Evolutionary conservation across 1,140 invertebrate species (phyloP).

Genomic region (Hirudo medicinalis): DNA sequence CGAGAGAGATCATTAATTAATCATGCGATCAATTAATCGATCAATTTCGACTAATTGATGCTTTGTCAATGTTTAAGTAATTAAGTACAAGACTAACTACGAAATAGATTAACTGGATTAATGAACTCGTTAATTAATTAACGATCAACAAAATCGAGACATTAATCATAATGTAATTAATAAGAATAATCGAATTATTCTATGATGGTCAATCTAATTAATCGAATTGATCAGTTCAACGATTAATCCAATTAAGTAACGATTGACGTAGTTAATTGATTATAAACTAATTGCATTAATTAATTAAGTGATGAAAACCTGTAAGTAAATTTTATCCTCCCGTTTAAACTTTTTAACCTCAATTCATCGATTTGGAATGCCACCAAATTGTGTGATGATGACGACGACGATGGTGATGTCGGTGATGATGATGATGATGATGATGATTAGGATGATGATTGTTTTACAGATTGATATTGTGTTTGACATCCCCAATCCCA

Average conservation of each 20-base stretch:
- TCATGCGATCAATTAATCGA: not conserved
- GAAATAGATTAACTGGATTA: too few relatives aligned
- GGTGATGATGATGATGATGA: not conserved
- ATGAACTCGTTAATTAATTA: not conserved
- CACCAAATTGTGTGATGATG: not conserved
- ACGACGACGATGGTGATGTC: not conserved
- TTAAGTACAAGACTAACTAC: too few relatives aligned
- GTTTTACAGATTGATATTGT: too few relatives aligned
- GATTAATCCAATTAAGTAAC: too few relatives aligned
- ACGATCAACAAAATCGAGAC: not conserved
- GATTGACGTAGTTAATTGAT: not conserved
- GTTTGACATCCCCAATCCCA: too few relatives aligned
- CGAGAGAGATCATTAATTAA: not conserved
- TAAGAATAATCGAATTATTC: too few relatives aligned
- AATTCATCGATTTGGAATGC: not conserved
- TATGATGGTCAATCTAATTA: too few relatives aligned
- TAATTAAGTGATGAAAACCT: not conserved
- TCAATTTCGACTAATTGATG: not conserved
- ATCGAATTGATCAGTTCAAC: too few relatives aligned
- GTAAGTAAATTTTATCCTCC: not conserved
- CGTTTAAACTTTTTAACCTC: not conserved
- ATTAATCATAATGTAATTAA: too few relatives aligned
- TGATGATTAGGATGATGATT: too few relatives aligned
- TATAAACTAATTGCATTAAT: not conserved
- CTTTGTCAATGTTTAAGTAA: too few relatives aligned